These are phyloP conservation scores for Drosophila saltans DNA, from an alignment of 1,140 invertebrate genomes.

Conservation along the genomic window DNA sequence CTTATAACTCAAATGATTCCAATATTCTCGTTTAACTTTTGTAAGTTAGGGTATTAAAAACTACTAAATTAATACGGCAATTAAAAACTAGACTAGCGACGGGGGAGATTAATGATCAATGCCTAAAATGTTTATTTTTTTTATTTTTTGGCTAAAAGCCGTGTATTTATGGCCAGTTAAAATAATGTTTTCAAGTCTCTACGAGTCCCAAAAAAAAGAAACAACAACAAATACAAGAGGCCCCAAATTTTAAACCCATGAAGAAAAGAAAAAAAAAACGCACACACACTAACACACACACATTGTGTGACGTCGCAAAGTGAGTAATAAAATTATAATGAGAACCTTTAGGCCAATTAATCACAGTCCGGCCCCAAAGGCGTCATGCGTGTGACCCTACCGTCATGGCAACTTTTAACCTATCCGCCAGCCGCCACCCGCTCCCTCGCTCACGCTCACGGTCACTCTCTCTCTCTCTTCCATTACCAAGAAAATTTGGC, in stretches of 20 bases:
- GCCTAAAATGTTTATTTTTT: slow-evolving; percentile 1
- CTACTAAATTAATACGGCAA: slow-evolving; percentile 18
- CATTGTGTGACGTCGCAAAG: neutral
- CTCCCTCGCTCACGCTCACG: too few relatives aligned
- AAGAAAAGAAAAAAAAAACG: too few relatives aligned
- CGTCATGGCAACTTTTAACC: too few relatives aligned
- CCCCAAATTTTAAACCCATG: too few relatives aligned
- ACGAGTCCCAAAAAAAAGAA: too few relatives aligned
- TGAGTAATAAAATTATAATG: slow-evolving; percentile 2
- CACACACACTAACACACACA: too few relatives aligned
- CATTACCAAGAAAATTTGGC: too few relatives aligned
- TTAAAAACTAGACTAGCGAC: slow-evolving; percentile 20
- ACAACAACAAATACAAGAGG: too few relatives aligned
- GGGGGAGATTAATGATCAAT: slow-evolving; percentile 43
- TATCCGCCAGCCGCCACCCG: too few relatives aligned
- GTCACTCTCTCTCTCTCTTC: too few relatives aligned
- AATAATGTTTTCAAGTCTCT: neutral
- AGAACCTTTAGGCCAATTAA: slow-evolving; percentile 35
- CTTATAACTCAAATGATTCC: neutral
- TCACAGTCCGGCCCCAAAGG: slow-evolving; percentile 19
- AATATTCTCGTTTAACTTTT: neutral
- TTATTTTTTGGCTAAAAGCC: slow-evolving; percentile 9
- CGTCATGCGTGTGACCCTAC: too few relatives aligned
- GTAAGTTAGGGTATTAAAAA: neutral
- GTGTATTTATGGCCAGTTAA: slow-evolving; percentile 5